phyloP scores from a whole-genome alignment of 2,888 invertebrate species.

The Pristionchus maxplancki region DNA sequence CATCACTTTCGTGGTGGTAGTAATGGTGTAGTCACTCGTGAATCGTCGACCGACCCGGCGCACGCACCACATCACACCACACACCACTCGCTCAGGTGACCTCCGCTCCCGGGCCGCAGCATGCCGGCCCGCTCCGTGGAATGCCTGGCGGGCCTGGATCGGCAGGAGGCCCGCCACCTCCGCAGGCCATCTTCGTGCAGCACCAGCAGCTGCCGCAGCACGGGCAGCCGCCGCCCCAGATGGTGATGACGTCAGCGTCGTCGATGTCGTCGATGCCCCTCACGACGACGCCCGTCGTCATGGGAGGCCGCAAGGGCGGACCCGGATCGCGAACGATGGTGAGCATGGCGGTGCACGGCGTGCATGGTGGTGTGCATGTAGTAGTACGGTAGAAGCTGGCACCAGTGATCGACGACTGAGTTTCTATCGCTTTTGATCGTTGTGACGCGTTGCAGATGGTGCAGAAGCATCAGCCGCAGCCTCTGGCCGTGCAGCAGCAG shows the following conservation, averaged over 20 bases:
- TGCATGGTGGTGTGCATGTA: slow-evolving; percentile 5
- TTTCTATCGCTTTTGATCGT: background rate
- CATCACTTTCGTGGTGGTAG: background rate
- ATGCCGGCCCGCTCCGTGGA: background rate
- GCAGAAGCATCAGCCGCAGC: background rate
- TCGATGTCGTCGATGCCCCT: background rate
- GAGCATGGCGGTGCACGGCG: background rate
- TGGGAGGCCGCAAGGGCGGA: background rate
- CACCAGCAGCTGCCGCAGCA: background rate
- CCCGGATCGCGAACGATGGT: background rate
- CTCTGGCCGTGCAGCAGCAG: background rate
- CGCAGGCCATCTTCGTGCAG: background rate
- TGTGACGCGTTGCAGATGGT: slow-evolving; percentile 39
- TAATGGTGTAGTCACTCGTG: background rate
- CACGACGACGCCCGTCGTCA: background rate
- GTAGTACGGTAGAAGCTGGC: background rate
- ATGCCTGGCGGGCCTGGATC: background rate
- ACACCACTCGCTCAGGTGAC: background rate
- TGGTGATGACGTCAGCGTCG: background rate
- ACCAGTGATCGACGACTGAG: background rate
- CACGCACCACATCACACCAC: slow-evolving; percentile 26
- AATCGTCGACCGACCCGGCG: background rate
- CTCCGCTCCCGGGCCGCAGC: slow-evolving; percentile 22
- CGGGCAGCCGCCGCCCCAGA: slow-evolving; percentile 22
- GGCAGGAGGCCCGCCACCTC: background rate